Conservation (phyloP, 2,888 invertebrate genomes). For the Diabrotica balteata region DNA sequence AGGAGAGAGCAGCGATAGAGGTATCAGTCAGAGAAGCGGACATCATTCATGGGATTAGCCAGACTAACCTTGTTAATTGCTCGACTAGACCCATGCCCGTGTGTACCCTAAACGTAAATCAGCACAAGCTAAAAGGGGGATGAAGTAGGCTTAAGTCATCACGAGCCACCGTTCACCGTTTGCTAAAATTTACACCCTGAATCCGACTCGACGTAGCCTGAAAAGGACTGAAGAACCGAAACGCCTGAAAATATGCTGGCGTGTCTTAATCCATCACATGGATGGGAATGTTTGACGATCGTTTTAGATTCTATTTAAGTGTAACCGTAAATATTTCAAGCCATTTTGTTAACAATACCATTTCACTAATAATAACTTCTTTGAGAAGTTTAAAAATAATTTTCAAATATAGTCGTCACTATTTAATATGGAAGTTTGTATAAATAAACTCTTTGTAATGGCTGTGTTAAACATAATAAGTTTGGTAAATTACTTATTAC, state of each 20-base stretch:
- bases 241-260: constrained; percentile 43
- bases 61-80: constrained; percentile 64
- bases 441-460: too few relatives aligned
- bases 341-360: too few relatives aligned
- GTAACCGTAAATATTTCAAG: background rate
- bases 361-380: constrained; percentile 9
- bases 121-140: constrained; percentile 60
- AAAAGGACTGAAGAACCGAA: constrained; percentile 18
- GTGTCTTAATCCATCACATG: constrained; percentile 36
- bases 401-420: too few relatives aligned
- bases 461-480: too few relatives aligned
- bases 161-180: constrained; percentile 46
- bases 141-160: constrained; percentile 61
- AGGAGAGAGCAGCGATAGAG: constrained; percentile 41
- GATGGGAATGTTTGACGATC: constrained; percentile 28
- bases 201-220: constrained; percentile 23
- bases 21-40: constrained; percentile 57
- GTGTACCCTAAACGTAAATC: constrained; percentile 60
- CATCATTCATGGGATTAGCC: constrained; percentile 64
- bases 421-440: too few relatives aligned
- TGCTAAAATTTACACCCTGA: constrained; percentile 56
- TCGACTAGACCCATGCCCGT: constrained; percentile 57
- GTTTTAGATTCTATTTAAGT: constrained; percentile 1
- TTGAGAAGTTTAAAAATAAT: too few relatives aligned
- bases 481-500: too few relatives aligned